Percentiles rank a stretch among this genome's conserved stretches.
Conservation (phyloP, 2,113 vertebrate genomes). For the Tringa solitaria region DNA sequence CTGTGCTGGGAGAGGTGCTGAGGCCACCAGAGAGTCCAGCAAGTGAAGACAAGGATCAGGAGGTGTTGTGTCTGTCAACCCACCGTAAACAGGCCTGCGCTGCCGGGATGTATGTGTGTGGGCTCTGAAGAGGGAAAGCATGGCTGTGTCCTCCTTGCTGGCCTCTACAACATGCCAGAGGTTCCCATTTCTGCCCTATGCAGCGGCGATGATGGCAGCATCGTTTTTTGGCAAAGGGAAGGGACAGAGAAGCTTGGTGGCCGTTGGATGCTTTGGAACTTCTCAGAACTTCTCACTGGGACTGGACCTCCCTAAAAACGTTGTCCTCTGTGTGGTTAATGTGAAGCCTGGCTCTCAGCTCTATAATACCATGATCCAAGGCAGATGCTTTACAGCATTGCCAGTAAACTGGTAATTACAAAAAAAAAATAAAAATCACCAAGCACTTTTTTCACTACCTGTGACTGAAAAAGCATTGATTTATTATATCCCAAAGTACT, state of each 20-base stretch:
- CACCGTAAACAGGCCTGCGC: neutral
- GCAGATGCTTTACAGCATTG: neutral
- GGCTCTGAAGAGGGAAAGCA: neutral
- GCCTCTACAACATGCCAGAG: fast-evolving
- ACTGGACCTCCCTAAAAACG: neutral
- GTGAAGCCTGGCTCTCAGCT: neutral
- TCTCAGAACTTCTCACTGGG: too few species aligned
- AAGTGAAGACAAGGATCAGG: neutral
- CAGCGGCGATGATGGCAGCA: neutral
- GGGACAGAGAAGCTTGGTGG: neutral
- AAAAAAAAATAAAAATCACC: neutral
- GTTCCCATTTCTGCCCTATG: neutral
- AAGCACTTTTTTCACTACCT: neutral
- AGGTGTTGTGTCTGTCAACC: neutral
- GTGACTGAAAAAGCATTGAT: neutral
- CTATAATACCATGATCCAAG: neutral
- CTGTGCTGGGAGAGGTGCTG: neutral
- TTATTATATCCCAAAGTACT: neutral
- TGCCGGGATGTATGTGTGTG: neutral
- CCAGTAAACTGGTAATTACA: neutral
- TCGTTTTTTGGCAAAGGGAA: neutral
- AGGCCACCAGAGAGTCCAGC: neutral
- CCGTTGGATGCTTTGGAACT: neutral
- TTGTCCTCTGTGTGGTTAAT: neutral
- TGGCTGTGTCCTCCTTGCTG: neutral